Evolutionary conservation across 2,888 invertebrate species (phyloP).

Genomic region (Uropetala carovei): DNA sequence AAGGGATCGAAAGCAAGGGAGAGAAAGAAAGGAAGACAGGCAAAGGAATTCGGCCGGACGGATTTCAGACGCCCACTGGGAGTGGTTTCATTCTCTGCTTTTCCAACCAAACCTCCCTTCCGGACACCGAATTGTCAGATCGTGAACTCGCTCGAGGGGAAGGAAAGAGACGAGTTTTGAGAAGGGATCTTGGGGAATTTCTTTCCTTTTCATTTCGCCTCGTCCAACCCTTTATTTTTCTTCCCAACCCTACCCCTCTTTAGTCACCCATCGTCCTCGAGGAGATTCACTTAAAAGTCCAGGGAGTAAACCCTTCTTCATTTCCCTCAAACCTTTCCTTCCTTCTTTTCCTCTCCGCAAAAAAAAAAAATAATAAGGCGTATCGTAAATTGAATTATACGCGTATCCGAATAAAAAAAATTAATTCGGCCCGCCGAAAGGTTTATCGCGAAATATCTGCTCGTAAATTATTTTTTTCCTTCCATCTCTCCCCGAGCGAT

Average conservation of each 20-base stretch:
- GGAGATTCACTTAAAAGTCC: too few relatives aligned
- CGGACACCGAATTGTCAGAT: conserved; percentile 11
- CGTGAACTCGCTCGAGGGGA: neutral
- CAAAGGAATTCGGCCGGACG: neutral
- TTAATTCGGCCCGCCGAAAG: conserved; percentile 29
- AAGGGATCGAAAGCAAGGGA: neutral
- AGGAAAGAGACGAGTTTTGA: neutral
- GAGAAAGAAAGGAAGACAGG: neutral
- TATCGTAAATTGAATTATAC: conserved; percentile 24
- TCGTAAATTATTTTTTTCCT: conserved; percentile 19
- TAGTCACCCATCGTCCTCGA: neutral
- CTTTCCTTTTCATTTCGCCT: neutral
- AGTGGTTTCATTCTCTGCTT: too few relatives aligned
- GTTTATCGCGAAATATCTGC: conserved; percentile 24
- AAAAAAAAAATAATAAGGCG: too few relatives aligned
- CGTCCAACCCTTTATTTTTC: neutral
- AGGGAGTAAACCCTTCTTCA: neutral
- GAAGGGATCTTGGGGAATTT: neutral
- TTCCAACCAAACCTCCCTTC: neutral
- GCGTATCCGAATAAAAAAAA: conserved; percentile 26
- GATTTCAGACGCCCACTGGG: too few relatives aligned
- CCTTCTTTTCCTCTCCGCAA: neutral
- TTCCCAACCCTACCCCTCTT: neutral
- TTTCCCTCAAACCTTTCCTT: neutral
- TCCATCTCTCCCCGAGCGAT: neutral